phyloP scores from a whole-genome alignment of 2,888 invertebrate genomes.

The Sesia bembeciformis region DNA sequence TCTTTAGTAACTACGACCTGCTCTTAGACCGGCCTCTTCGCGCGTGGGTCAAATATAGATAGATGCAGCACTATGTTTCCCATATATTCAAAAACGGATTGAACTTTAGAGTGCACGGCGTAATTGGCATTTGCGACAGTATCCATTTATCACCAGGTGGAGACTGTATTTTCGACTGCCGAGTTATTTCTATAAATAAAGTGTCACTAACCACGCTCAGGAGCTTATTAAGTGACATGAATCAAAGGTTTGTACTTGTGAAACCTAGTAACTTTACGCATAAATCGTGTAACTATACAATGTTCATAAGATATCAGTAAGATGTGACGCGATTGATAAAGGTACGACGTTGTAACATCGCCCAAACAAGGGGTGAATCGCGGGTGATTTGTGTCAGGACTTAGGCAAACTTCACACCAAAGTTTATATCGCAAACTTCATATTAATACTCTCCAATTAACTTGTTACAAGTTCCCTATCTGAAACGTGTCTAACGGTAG shows the following conservation, averaged over 20 bases:
- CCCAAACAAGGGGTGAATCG: conserved; percentile 13
- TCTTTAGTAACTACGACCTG: too few species aligned
- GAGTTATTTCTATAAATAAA: too few species aligned
- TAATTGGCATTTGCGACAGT: too few species aligned
- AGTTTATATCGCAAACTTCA: conserved; percentile 40
- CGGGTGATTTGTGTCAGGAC: conserved; percentile 30
- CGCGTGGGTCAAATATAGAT: too few species aligned
- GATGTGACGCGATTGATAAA: conserved; percentile 7
- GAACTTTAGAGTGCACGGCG: too few species aligned
- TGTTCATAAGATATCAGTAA: not conserved
- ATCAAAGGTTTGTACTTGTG: too few species aligned
- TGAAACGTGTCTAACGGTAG: conserved; percentile 13
- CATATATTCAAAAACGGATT: too few species aligned
- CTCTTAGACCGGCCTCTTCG: too few species aligned
- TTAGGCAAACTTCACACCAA: conserved; percentile 25
- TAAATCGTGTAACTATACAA: not conserved
- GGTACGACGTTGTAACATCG: not conserved
- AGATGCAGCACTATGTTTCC: too few species aligned
- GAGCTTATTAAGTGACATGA: not conserved
- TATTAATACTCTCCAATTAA: conserved; percentile 51
- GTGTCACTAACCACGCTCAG: too few species aligned
- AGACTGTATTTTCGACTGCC: too few species aligned
- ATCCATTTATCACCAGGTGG: too few species aligned
- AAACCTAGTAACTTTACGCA: not conserved
- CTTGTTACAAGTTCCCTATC: conserved; percentile 40